These are phyloP conservation scores for Pseudomyrmex concolor DNA, from an alignment of 1,140 invertebrate genomes.

Conservation along the genomic window DNA sequence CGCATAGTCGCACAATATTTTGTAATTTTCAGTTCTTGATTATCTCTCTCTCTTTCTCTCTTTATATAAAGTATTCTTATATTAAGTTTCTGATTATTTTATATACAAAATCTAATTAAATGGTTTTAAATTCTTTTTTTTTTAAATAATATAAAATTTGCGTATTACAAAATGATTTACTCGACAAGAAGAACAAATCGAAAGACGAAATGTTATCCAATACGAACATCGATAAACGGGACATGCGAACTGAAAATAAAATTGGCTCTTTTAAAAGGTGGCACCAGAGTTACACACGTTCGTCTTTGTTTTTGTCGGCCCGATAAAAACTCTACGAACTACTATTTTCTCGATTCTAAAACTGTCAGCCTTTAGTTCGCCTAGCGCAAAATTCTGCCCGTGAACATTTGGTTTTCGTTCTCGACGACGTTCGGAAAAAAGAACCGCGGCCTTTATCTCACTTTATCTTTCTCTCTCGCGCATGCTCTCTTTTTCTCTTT, in stretches of 20 bases:
- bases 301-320: conserved; percentile 58
- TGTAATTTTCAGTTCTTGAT: neutral
- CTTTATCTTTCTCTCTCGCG: conserved; percentile 25
- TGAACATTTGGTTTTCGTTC: conserved; percentile 69
- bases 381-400: conserved; percentile 66
- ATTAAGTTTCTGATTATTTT: no score
- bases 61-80: no score
- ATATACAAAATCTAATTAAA: neutral
- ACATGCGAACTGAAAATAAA: conserved; percentile 27
- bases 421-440: conserved; percentile 69
- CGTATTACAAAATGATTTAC: neutral
- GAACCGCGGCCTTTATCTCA: conserved; percentile 52
- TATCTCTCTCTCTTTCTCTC: neutral
- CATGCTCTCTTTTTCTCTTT: conserved; percentile 4
- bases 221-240: conserved; percentile 41
- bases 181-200: neutral
- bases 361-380: conserved; percentile 58
- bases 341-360: conserved; percentile 69
- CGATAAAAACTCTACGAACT: conserved; percentile 71
- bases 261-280: conserved; percentile 44
- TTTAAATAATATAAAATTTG: neutral
- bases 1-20: neutral
- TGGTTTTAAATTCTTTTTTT: neutral
- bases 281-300: conserved; percentile 68
- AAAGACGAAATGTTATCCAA: neutral